Evolutionary conservation across 2,113 vertebrate genomes (phyloP), one percentile per base, ranked within the genome.

Genomic region (Amia ocellicauda): DNA sequence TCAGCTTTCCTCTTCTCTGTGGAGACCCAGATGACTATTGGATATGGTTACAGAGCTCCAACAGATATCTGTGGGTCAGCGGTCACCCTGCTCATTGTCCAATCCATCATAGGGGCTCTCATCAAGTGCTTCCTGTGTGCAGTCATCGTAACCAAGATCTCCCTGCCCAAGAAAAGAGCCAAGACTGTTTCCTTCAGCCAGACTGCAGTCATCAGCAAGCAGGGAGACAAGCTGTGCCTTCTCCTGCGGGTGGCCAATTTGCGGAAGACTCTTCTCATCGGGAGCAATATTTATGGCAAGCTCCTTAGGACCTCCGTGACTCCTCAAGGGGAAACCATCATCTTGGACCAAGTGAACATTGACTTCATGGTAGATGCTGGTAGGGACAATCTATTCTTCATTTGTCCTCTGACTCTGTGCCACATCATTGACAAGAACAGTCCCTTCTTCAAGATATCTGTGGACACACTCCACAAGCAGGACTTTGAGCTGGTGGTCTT

Each of bases 401-500:
- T 99, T 20, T 96, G 92, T 3, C 97, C 97, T 0, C 76, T 99
- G 29, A 97, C 94, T 0, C 89, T 99, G 42, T 95, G 91, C 75
- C 97, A 99, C 0, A 0, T 93, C 57, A 99, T 99, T 16, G 90
- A 98, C 45, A 92, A 92, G 71, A 84, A 70, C 27, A 99, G 97
- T 58, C 97, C 97, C 0, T 98, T 99, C 82, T 98, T 96, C 31
- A 89, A 94, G 40, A 95, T 95, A 88, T 87, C 94, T 0, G 91
- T 90, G 22, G 94, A 99, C 61, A 98, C 91, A 0, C 81, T 99
- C 36, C 78, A 88, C 50, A 91, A 91, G 66, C 90, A 97, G 58
- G 93, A 97, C 41, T 98, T 99, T 70, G 97, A 99, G 57, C 50
- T 99, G 60, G 93, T 99, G 17, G 93, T 99, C 43, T 99, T 99